Base-by-base conservation (phyloP, 2,113 vertebrate genomes). In the Toxotes chatareus region DNA sequence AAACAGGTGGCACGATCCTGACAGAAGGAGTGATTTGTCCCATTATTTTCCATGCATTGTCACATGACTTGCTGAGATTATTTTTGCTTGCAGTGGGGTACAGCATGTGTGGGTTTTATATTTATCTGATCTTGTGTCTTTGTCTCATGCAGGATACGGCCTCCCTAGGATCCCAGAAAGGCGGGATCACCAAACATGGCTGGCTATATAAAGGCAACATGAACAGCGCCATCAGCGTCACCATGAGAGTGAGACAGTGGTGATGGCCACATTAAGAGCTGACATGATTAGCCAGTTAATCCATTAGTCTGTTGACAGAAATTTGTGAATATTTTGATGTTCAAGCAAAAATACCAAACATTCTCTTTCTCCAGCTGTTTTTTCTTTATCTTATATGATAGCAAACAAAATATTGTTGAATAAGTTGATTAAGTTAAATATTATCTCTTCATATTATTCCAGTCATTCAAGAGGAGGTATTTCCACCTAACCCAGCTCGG, bases 161-260 rank as follows among this genome's bases (percentile, higher is more conserved):
- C 61, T 99, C 98, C 82, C 94, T 99, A 1, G 98, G 98, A 11
- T 99, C 98, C 80, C 98, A 99, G 93, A 99, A 99, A 90, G 98
- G 97, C 0, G 98, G 98, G 14, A 96, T 99, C 91, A 98, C 97
- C 86, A 99, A 96, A 86, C 98, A 99, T 62, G 97, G 98, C 82
- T 99, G 98, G 98, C 94, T 99, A 8, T 96, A 97, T 89, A 99
- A 99, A 94, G 98, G 98, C 91, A 99, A 99, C 92, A 96, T 99
- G 96, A 99, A 99, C 91, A 99, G 97, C 60, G 98, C 98, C 11
- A 99, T 99, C 93, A 99, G 98, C 13, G 98, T 99, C 86, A 99
- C 98, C 61, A 99, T 99, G 98, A 95, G 98, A 95, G 98, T 99
- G 92, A 96, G 97, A 87, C 7, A 57, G 34, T 19, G 19, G 42